Percentiles rank a stretch among this genome's conserved stretches.
These are phyloP conservation scores for Rhynchotus rufescens DNA, from an alignment of 2,797 vertebrate species.

Conservation along the genomic window DNA sequence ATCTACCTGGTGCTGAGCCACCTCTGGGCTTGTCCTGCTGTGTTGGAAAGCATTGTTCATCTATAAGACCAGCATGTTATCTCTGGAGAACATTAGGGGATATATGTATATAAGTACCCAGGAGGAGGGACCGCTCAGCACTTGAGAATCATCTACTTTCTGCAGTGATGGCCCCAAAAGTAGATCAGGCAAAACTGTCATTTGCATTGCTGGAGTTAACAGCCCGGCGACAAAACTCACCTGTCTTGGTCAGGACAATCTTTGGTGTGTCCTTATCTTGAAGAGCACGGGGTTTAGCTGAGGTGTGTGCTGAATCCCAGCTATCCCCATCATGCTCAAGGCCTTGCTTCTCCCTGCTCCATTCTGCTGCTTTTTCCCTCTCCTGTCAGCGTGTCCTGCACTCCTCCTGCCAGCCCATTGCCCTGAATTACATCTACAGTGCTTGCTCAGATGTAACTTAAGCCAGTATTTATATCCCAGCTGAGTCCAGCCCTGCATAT, in stretches of 20 bases:
- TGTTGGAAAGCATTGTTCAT: not conserved
- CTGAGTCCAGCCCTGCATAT: not conserved
- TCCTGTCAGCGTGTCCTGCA: not conserved
- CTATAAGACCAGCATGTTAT: not conserved
- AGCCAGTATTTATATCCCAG: not conserved
- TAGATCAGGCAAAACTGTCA: not conserved
- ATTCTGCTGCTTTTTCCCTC: not conserved
- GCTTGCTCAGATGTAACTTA: conserved; percentile 20
- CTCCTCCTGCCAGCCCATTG: not conserved
- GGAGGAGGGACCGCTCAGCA: not conserved
- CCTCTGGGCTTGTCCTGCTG: not conserved
- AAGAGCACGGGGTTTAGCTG: not conserved
- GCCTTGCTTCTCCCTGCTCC: not conserved
- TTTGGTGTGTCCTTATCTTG: not conserved
- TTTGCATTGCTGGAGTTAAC: not conserved
- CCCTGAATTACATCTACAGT: not conserved
- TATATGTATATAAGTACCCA: not conserved
- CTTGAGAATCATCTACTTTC: not conserved
- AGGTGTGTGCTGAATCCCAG: not conserved
- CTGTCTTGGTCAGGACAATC: not conserved
- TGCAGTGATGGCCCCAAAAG: not conserved
- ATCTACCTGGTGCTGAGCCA: not conserved
- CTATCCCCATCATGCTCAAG: not conserved
- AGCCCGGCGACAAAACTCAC: not conserved
- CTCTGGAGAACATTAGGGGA: not conserved